Evolutionary conservation across 2,797 vertebrate species (phyloP), one percentile per base, ranked within the genome.

Genomic region (Crypturellus tataupa): DNA sequence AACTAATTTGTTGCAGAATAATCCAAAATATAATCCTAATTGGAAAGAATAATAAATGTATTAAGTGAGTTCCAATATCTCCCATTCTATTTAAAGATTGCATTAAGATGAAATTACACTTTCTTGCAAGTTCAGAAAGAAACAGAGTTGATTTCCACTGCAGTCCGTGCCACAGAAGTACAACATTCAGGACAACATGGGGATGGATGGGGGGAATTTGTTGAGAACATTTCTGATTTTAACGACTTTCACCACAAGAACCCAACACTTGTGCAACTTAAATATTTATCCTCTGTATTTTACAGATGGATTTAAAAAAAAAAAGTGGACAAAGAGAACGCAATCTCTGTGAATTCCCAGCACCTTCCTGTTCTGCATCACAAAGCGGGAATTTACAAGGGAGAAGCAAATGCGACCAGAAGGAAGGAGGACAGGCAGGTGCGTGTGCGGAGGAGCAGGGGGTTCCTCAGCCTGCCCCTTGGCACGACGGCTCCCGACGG

Each of bases 161-260:
- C 10, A 53, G 25, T 42, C 18, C 7, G 4, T 53, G n/a, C 35
- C 37, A 49, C 0, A 24, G 39, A 17, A 53, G 31, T 10, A 33
- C 10, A 85, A 39, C 42, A 49, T 4, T 15, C 25, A 35, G 19
- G 31, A 62, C n/a, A 31, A 93, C 18, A 53, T 2, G 16, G 53
- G 27, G 51, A 16, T 49, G 27, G 0, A 3, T 12, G 13, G 4
- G 4, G 4, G 6, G 13, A 42, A 17, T 10, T 18, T 40, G 2
- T 23, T 59, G 58, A 56, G 88, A 78, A 56, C 23, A 81, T 5
- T 73, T 84, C 33, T 10, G 31, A 37, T 75, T 85, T 83, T 68
- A 86, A 49, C 0, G 6, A 6, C 6, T 56, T 86, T 5, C 39
- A 60, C 23, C 29, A 35, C 55, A 73, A 2, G 4, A 85, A 70